Conservation (phyloP, 2,888 invertebrate genomes). For the Phengaris arion region DNA sequence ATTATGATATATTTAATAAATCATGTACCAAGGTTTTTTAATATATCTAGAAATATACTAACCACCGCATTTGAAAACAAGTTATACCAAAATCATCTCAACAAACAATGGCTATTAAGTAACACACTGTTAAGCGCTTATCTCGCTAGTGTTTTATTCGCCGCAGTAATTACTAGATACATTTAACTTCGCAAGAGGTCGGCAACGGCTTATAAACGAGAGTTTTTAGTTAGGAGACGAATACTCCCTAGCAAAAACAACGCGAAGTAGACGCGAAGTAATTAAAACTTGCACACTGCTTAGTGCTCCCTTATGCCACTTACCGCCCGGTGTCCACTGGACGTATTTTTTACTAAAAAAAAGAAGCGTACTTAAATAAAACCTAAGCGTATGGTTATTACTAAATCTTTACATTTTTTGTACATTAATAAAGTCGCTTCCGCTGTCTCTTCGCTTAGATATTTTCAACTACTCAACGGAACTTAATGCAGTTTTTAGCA, state of each 20-base stretch:
- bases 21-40: neutral
- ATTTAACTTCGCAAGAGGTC: conserved; percentile 52
- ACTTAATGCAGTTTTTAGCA: too few relatives aligned
- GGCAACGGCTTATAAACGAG: conserved; percentile 62
- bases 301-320: conserved; percentile 4
- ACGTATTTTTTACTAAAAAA: neutral
- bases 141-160: conserved; percentile 33
- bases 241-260: conserved; percentile 58
- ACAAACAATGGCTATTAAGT: conserved; percentile 11
- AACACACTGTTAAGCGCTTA: conserved; percentile 18
- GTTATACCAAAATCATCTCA: neutral
- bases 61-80: neutral
- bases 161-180: conserved; percentile 43
- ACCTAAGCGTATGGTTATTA: neutral
- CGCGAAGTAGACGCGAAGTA: conserved; percentile 65
- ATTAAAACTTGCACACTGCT: conserved; percentile 66
- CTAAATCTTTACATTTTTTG: too few relatives aligned
- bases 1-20: too few relatives aligned
- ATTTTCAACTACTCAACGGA: too few relatives aligned
- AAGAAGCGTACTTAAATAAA: neutral
- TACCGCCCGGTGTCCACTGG: neutral
- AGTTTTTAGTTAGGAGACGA: conserved; percentile 64
- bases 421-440: too few relatives aligned
- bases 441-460: too few relatives aligned
- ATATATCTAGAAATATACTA: neutral